A percentile compares a stretch with the other conserved stretches of the same genome.
Evolutionary conservation across 1,140 invertebrate species (phyloP).

Genomic region (Eupeodes corollae): DNA sequence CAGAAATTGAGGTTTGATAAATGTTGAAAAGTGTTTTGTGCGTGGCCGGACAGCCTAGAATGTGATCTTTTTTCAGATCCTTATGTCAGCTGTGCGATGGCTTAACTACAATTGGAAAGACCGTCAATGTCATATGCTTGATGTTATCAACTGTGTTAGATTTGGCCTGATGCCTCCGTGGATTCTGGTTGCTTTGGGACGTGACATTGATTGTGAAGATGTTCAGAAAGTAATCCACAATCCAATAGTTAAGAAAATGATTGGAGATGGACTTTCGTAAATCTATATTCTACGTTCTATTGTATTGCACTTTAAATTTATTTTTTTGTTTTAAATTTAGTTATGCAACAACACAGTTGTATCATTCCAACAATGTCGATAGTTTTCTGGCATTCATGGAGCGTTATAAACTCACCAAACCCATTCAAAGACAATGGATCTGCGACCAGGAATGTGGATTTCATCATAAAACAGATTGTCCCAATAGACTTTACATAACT

Average conservation of each 20-base stretch:
- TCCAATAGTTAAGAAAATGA: slow-evolving; percentile 54
- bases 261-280: slow-evolving; percentile 60
- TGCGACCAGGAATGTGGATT: slow-evolving; percentile 34
- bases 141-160: slow-evolving; percentile 52
- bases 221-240: slow-evolving; percentile 54
- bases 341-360: slow-evolving; percentile 59
- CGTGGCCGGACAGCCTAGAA: not conserved
- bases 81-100: slow-evolving; percentile 64
- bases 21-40: slow-evolving; percentile 1
- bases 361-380: slow-evolving; percentile 52
- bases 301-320: too few relatives aligned
- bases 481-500: slow-evolving; percentile 13
- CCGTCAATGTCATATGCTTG: slow-evolving; percentile 42
- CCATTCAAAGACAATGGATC: slow-evolving; percentile 55
- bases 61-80: slow-evolving; percentile 47
- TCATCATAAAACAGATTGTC: slow-evolving; percentile 15
- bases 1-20: slow-evolving; percentile 46
- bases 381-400: slow-evolving; percentile 56
- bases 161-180: slow-evolving; percentile 62
- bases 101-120: slow-evolving; percentile 52
- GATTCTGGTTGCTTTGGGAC: slow-evolving; percentile 58
- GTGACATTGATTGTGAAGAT: slow-evolving; percentile 56
- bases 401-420: slow-evolving; percentile 48
- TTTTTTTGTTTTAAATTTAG: slow-evolving; percentile 30
- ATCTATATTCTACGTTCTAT: slow-evolving; percentile 16